A percentile compares a stretch with the other conserved stretches of the same genome.
Evolutionary conservation across 2,113 vertebrate genomes (phyloP).

Genomic region (Syngnathoides biaculeatus): DNA sequence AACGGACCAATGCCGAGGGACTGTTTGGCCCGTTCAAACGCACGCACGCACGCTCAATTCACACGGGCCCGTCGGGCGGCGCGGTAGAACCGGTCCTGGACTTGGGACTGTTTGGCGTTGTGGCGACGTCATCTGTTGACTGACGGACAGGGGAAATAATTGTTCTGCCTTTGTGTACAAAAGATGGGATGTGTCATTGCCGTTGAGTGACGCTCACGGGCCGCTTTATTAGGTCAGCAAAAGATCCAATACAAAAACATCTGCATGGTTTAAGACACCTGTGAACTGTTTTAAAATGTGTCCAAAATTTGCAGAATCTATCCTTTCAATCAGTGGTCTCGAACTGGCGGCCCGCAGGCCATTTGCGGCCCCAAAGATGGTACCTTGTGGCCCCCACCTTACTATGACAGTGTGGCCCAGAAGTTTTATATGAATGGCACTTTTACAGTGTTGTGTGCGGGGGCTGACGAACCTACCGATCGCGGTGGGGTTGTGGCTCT

Average conservation of each 20-base stretch:
- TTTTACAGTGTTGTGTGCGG: too few species aligned
- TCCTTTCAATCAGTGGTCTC: too few species aligned
- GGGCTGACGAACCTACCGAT: too few species aligned
- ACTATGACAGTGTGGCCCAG: too few species aligned
- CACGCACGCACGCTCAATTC: neutral
- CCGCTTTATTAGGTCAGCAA: neutral
- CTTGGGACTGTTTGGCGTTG: slow-evolving; percentile 18
- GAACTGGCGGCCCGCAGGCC: too few species aligned
- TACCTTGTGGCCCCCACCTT: too few species aligned
- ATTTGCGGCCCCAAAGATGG: too few species aligned
- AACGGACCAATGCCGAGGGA: slow-evolving; percentile 11
- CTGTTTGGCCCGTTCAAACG: neutral
- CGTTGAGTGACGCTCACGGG: neutral
- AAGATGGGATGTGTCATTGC: neutral
- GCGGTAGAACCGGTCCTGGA: slow-evolving; percentile 28
- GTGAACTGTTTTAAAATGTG: neutral
- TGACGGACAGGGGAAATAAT: neutral
- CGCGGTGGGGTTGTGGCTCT: too few species aligned
- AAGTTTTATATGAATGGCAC: too few species aligned
- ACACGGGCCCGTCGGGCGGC: neutral
- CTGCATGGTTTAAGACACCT: neutral
- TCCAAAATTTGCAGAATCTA: neutral
- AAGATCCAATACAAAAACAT: neutral
- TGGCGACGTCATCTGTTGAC: neutral
- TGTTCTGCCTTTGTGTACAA: neutral